phyloP scores from a whole-genome alignment of 2,888 invertebrate species.

The Pimpla rufipes region DNA sequence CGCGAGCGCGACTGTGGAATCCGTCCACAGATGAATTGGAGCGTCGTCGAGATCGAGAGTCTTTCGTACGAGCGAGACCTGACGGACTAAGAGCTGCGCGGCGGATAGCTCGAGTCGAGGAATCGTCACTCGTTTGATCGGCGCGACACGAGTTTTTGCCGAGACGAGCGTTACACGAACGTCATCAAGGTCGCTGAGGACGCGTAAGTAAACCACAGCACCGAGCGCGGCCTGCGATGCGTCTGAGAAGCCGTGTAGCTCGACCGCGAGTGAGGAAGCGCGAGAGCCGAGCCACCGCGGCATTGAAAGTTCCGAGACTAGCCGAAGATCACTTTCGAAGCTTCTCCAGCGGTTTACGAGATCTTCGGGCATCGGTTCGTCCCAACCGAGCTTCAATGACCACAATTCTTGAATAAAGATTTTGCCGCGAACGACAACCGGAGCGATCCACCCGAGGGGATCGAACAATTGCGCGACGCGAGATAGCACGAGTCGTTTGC shows the following conservation, averaged over 20 bases:
- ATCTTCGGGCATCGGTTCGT: neutral
- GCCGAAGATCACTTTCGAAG: neutral
- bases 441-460: neutral
- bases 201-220: neutral
- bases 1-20: neutral
- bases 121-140: too few relatives aligned
- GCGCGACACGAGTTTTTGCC: too few relatives aligned
- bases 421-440: neutral
- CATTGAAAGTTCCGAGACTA: neutral
- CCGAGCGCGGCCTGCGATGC: neutral
- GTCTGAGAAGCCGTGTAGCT: neutral
- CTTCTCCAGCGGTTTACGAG: neutral
- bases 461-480: neutral
- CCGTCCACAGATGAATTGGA: neutral
- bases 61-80: neutral
- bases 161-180: neutral
- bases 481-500: too few relatives aligned
- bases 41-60: conserved; percentile 2
- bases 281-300: conserved; percentile 1
- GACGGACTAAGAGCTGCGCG: too few relatives aligned
- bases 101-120: too few relatives aligned
- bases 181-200: neutral
- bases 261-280: neutral
- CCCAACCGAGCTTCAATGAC: neutral
- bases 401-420: neutral